Conservation (phyloP, 2,113 vertebrate genomes). For the human (Homo sapiens) region DNA sequence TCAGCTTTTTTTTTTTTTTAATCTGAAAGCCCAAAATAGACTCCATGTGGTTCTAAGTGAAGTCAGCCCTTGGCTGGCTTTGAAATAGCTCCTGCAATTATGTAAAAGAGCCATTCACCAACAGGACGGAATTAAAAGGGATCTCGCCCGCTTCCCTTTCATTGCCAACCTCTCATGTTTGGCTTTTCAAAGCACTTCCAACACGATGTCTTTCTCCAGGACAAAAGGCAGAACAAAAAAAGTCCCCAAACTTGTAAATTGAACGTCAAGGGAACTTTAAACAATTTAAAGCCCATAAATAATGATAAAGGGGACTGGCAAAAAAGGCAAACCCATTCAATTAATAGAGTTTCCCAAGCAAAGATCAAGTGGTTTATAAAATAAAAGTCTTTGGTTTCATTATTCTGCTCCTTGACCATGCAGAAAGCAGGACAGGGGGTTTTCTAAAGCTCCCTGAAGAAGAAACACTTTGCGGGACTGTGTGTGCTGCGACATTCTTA, state of each 20-base stretch:
- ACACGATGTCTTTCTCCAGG: conserved; percentile 85
- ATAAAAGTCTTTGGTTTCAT: conserved; percentile 78
- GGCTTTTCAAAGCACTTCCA: conserved; percentile 88
- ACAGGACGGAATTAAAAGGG: conserved; percentile 86
- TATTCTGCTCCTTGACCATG: conserved; percentile 58
- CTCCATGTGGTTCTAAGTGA: conserved; percentile 87
- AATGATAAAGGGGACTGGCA: conserved; percentile 85
- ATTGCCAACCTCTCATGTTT: conserved; percentile 85
- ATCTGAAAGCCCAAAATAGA: conserved; percentile 84
- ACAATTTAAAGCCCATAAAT: conserved; percentile 89
- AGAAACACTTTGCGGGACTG: neutral
- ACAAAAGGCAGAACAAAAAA: conserved; percentile 85
- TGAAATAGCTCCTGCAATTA: conserved; percentile 88
- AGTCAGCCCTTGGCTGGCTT: conserved; percentile 86
- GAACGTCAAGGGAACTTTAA: conserved; percentile 87
- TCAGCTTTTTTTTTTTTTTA: conserved; percentile 75
- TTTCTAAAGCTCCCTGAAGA: conserved; percentile 37
- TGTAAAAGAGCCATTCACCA: conserved; percentile 90
- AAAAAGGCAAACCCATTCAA: conserved; percentile 88
- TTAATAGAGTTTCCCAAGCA: conserved; percentile 87
- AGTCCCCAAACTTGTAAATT: conserved; percentile 88
- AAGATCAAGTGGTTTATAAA: conserved; percentile 85
- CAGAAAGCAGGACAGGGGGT: conserved; percentile 47
- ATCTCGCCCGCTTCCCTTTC: conserved; percentile 84
- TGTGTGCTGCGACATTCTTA: conserved; percentile 16